These are phyloP conservation scores for Sciurus niger DNA, from an alignment of 2,113 vertebrate species.

Conservation along the genomic window DNA sequence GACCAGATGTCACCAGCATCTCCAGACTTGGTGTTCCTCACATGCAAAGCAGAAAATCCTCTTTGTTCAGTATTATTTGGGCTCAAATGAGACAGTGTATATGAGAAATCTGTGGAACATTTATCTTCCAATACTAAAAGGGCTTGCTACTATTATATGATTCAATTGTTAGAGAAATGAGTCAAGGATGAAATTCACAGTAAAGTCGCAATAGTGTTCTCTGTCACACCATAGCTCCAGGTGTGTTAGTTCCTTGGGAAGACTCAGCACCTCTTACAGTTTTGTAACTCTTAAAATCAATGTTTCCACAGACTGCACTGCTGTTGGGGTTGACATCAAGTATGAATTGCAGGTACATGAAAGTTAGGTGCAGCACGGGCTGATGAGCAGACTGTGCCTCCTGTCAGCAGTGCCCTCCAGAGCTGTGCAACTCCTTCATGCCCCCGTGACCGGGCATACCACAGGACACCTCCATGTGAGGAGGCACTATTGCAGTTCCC, in stretches of 20 bases:
- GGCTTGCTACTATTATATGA: not conserved
- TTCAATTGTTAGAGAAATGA: not conserved
- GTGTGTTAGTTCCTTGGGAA: not conserved
- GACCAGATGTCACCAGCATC: not conserved
- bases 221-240: not conserved
- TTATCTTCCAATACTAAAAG: not conserved
- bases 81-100: not conserved
- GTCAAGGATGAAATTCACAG: not conserved
- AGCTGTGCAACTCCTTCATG: too few species aligned
- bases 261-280: not conserved
- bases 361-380: not conserved
- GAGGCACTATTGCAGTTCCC: too few species aligned
- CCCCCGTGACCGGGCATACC: too few species aligned
- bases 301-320: not conserved
- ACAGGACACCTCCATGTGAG: too few species aligned
- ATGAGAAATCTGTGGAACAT: not conserved
- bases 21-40: not conserved
- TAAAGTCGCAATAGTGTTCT: not conserved
- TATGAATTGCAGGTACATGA: not conserved
- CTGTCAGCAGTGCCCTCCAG: fast-evolving
- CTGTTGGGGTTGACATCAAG: not conserved
- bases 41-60: not conserved
- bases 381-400: not conserved
- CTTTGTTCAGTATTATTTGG: not conserved
- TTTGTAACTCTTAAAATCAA: not conserved